Percentiles rank a stretch among this genome's conserved stretches.
Evolutionary conservation across 2,797 vertebrate genomes (phyloP).

Genomic region (Bovichtus diacanthus): DNA sequence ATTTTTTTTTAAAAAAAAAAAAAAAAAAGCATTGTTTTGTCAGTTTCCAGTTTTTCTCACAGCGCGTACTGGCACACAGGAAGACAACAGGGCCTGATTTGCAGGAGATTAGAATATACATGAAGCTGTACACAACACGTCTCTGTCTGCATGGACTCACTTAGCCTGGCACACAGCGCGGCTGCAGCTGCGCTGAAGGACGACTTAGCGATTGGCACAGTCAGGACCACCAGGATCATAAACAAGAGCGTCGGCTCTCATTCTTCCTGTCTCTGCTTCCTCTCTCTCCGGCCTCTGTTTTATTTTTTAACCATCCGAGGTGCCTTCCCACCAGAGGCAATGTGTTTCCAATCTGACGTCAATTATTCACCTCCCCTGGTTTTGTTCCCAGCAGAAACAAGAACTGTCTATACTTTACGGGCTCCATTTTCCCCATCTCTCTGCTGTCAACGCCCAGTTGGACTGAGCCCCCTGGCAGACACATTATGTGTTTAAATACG

Average conservation of each 20-base stretch:
- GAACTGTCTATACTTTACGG: slow-evolving; percentile 72
- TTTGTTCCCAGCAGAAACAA: slow-evolving; percentile 73
- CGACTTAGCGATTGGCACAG: slow-evolving; percentile 41
- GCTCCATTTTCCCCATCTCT: slow-evolving; percentile 60
- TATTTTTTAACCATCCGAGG: slow-evolving; percentile 55
- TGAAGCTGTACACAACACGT: slow-evolving; percentile 19
- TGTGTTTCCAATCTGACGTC: slow-evolving; percentile 80
- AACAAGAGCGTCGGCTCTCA: slow-evolving; percentile 22
- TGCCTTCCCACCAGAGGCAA: slow-evolving; percentile 73
- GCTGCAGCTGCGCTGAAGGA: slow-evolving; percentile 49
- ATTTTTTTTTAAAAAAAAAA: too few species aligned
- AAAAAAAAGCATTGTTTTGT: background rate
- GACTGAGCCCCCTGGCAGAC: slow-evolving; percentile 58
- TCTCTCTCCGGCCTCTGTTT: slow-evolving; percentile 28
- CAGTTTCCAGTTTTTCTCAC: background rate
- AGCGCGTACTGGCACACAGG: background rate
- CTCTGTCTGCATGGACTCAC: slow-evolving; percentile 17
- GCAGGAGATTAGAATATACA: slow-evolving; percentile 27
- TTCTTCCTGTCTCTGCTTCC: slow-evolving; percentile 32
- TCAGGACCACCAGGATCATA: slow-evolving; percentile 51
- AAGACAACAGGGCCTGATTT: slow-evolving; percentile 20
- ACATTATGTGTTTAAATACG: slow-evolving; percentile 55
- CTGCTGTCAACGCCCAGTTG: slow-evolving; percentile 67
- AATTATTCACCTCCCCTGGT: slow-evolving; percentile 75
- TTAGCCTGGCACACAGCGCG: slow-evolving; percentile 25